Percentiles rank a stretch among this genome's conserved stretches.
phyloP scores from a whole-genome alignment of 1,140 invertebrate genomes.

The Neodiprion fabricii region DNA sequence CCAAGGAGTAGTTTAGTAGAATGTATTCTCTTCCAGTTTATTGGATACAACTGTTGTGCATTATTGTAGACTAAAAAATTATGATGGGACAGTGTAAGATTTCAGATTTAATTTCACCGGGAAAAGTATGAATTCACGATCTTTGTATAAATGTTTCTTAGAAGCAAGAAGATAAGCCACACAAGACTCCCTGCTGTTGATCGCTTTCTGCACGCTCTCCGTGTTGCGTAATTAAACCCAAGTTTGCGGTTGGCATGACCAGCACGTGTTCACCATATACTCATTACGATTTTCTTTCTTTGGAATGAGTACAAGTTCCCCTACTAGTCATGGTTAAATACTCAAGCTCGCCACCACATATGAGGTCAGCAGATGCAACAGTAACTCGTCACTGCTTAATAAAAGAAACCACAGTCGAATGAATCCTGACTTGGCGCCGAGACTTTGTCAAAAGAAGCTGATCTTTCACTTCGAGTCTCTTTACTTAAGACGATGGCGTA shows the following conservation, averaged over 20 bases:
- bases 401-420: neutral
- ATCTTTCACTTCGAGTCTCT: neutral
- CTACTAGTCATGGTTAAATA: neutral
- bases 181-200: neutral
- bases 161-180: neutral
- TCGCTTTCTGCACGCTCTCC: neutral
- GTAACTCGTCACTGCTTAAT: neutral
- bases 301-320: neutral
- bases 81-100: too few relatives aligned
- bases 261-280: slow-evolving; percentile 2
- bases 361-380: neutral
- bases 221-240: slow-evolving; percentile 1
- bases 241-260: neutral
- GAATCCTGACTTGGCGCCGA: neutral
- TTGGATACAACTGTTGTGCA: too few relatives aligned
- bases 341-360: neutral
- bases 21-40: too few relatives aligned
- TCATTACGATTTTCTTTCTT: slow-evolving; percentile 1
- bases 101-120: too few relatives aligned
- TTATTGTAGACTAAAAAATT: too few relatives aligned
- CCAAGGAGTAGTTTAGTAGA: too few relatives aligned
- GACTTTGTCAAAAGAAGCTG: neutral
- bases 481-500: too few relatives aligned
- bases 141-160: neutral
- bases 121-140: too few relatives aligned